Evolutionary conservation across 2,888 invertebrate genomes (phyloP).

Genomic region (Harpagoxenus sublaevis): DNA sequence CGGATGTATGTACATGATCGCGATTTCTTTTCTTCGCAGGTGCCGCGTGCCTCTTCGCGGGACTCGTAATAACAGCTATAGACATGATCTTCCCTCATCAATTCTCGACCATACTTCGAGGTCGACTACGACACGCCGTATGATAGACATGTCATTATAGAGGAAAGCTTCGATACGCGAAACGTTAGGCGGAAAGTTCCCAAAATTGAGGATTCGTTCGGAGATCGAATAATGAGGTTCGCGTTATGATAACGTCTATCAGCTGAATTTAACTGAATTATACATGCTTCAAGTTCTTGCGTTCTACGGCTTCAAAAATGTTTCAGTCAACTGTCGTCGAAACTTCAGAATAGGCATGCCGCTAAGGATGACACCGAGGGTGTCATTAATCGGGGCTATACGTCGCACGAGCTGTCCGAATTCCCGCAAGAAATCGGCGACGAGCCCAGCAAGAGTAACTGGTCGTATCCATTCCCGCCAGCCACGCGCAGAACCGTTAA

Average conservation of each 20-base stretch:
- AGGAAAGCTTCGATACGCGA: slow-evolving; percentile 92
- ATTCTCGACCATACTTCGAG: slow-evolving; percentile 96
- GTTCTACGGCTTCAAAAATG: neutral
- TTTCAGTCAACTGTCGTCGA: slow-evolving; percentile 82
- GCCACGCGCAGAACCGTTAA: slow-evolving; percentile 78
- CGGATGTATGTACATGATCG: neutral
- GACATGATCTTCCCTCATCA: slow-evolving; percentile 96
- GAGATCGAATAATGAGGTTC: slow-evolving; percentile 83
- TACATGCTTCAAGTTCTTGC: neutral
- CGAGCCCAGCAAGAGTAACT: slow-evolving; percentile 79
- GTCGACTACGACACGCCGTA: slow-evolving; percentile 98
- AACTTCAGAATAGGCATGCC: slow-evolving; percentile 74
- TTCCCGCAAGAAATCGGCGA: slow-evolving; percentile 78
- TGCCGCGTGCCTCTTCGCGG: slow-evolving; percentile 92
- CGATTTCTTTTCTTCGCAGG: slow-evolving; percentile 87
- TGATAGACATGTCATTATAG: slow-evolving; percentile 96
- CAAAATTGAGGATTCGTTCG: slow-evolving; percentile 82
- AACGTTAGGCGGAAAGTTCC: slow-evolving; percentile 81
- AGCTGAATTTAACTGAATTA: neutral
- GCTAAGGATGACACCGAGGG: slow-evolving; percentile 80
- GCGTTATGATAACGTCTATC: neutral
- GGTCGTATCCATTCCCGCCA: slow-evolving; percentile 85
- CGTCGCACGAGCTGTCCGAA: slow-evolving; percentile 79
- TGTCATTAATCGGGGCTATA: slow-evolving; percentile 82
- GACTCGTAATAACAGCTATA: slow-evolving; percentile 93